Evolutionary conservation across 2,797 vertebrate genomes (phyloP), one percentile per base, ranked within the genome.

Genomic region (Eremophila alpestris): DNA sequence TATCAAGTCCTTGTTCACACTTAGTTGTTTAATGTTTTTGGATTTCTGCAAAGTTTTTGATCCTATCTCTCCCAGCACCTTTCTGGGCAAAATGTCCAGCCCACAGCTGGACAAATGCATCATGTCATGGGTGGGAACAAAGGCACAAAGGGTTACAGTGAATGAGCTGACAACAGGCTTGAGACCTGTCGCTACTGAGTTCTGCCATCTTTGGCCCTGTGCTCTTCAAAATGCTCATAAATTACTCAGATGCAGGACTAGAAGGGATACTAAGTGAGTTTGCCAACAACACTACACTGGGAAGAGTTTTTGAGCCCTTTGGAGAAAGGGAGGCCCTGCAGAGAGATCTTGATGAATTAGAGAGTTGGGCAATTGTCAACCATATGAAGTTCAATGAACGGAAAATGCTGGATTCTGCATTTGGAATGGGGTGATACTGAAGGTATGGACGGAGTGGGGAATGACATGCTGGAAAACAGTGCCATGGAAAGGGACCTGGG

Each of bases 401-500:
- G 10, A 59, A 59, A 59, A 26, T 67, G 5, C 10, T 43, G 15
- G 10, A 67, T 52, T 45, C n/a, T 40, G 16, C 10, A 11, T 23
- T 29, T 45, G 40, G 10, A 38, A 29, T 38, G 16, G 8, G 2
- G 7, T 18, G 45, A 38, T 51, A 18, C 8, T 36, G 10, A 16
- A 32, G 16, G 9, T n/a, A 38, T 0, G 0, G 7, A 43, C 22
- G 27, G 32, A 36, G 17, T 6, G 18, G 11, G 29, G 19, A 59
- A 38, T 60, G 19, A 43, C 23, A 29, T 29, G 13, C 7, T 18
- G 19, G 23, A 59, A 67, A 59, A 7, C 16, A 52, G 10, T 52
- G 10, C 10, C 18, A 20, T 13, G 5, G 71, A 52, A 67, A n/a
- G 22, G 23, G 23, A 45, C 5, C 18, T 45, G 15, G 27, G 11